Base-by-base conservation (phyloP, 2,888 invertebrate genomes). In the Eilema sororculum region DNA sequence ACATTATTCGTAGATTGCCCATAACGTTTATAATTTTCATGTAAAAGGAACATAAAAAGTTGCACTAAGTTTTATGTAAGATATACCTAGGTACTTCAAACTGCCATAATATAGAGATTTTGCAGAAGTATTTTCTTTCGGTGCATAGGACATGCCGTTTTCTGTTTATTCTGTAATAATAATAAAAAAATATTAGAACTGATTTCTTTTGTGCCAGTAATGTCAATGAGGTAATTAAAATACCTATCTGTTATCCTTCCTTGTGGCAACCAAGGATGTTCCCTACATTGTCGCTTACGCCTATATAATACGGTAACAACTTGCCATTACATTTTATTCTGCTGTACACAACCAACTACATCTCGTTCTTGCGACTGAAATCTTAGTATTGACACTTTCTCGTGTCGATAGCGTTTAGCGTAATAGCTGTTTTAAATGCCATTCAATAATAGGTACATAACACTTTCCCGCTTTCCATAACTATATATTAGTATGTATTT, bases 191-290 rank as follows among this genome's bases (percentile, higher is more conserved):
- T 37, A 52, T 52, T 20, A 9, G 2, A 52, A 52, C 52, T 52
- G 52, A 52, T 52, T 52, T 52, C 2, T 20, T n/a, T n/a, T n/a
- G 52, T 52, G 52, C 9, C 20, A 52, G n/a, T n/a, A 52, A 0
- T n/a, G 52, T n/a, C 52, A 52, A n/a, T 52, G 52, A 52, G 52
- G 52, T n/a, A 52, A 52, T 52, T 20, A n/a, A 41, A 52, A 52
- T 52, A 52, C 52, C 52, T 9, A n/a, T n/a, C 52, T 52, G 20
- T 52, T 52, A 52, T 52, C 52, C n/a, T 52, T 52, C 52, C 52
- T 52, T n/a, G n/a, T 46, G 46, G 46, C n/a, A n/a, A 52, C 20
- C 9, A 52, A 52, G 52, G 52, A 52, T 52, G 52, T n/a, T 52
- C n/a, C n/a, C n/a, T 52, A 52, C 9, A 52, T 20, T n/a, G 6